These are phyloP conservation scores for Schizopygopsis pylzovi DNA, from an alignment of 2,797 vertebrate species.

Conservation along the genomic window DNA sequence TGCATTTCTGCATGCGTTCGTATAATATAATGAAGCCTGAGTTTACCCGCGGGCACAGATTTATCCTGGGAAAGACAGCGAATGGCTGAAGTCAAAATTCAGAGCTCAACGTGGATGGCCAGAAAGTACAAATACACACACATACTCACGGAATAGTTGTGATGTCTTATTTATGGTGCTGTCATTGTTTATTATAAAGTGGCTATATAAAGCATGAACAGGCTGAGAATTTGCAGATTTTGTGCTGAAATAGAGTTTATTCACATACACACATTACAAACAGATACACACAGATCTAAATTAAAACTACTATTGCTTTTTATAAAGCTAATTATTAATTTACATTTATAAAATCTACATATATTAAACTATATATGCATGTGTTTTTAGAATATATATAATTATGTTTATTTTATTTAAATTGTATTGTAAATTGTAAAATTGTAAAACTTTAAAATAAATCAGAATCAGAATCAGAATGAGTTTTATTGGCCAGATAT, in stretches of 20 bases:
- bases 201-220: conserved; percentile 37
- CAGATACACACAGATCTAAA: not conserved
- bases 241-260: not conserved
- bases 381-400: not conserved
- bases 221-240: conserved; percentile 2
- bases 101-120: not conserved
- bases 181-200: conserved; percentile 8
- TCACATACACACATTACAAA: conserved; percentile 12
- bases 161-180: conserved; percentile 46
- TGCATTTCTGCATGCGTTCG: conserved; percentile 30
- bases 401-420: not conserved
- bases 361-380: not conserved
- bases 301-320: not conserved
- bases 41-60: conserved; percentile 8
- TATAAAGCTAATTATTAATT: not conserved
- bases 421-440: not conserved
- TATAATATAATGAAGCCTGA: conserved; percentile 35
- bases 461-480: too few relatives aligned
- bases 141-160: not conserved
- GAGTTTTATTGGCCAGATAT: too few relatives aligned
- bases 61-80: conserved; percentile 20
- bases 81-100: conserved; percentile 40
- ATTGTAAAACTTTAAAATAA: too few relatives aligned
- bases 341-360: not conserved
- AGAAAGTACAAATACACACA: conserved; percentile 4